Conservation (phyloP, 2,888 invertebrate genomes). For the Fabriciana adippe region DNA sequence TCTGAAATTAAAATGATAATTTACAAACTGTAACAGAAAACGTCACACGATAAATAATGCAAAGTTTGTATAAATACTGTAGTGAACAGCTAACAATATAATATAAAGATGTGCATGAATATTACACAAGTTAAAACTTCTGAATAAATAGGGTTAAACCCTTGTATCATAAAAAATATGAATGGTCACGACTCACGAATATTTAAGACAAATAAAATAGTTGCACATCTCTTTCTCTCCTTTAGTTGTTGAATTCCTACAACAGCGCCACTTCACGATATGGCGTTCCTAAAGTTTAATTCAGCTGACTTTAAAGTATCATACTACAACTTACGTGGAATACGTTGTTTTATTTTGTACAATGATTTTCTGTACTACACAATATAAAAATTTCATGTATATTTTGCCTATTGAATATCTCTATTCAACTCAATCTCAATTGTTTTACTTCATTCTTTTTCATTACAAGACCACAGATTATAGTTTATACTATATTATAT, state of each 20-base stretch:
- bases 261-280: conserved; percentile 45
- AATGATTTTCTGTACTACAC: conserved; percentile 18
- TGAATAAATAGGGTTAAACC: neutral
- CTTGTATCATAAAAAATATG: conserved; percentile 19
- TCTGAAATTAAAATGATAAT: conserved; percentile 60
- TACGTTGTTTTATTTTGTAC: conserved; percentile 19
- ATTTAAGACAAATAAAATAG: conserved; percentile 42
- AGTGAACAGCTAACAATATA: conserved; percentile 4
- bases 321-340: conserved; percentile 25
- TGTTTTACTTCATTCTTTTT: conserved; percentile 14
- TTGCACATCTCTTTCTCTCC: conserved; percentile 45
- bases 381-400: conserved; percentile 21
- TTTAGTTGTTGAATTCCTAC: conserved; percentile 35
- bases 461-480: too few relatives aligned
- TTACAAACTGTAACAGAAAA: conserved; percentile 39
- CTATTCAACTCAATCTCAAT: conserved; percentile 19
- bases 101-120: neutral
- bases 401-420: conserved; percentile 25
- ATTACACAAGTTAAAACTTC: neutral
- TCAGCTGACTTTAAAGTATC: conserved; percentile 12
- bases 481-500: too few relatives aligned
- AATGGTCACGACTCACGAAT: conserved; percentile 23
- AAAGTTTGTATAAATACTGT: conserved; percentile 17
- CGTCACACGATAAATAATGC: conserved; percentile 43
- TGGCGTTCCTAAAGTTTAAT: conserved; percentile 37